Conservation (phyloP, 2,888 invertebrate species). For the Hybos culiciformis region DNA sequence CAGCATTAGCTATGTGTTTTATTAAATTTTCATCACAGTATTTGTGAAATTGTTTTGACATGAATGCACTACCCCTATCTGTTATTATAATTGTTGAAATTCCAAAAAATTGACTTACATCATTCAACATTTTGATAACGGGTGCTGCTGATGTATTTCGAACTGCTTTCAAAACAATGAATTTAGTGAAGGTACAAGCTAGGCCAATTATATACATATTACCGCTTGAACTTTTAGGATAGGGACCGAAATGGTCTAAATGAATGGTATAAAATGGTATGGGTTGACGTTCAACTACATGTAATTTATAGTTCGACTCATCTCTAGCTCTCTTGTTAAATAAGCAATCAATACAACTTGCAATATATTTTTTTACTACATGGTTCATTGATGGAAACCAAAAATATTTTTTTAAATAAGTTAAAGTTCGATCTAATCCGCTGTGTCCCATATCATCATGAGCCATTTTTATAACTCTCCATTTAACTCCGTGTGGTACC, state of each 20-base stretch:
- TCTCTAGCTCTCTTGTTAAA: constrained; percentile 22
- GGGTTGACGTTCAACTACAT: too few species aligned
- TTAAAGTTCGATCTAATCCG: constrained; percentile 6
- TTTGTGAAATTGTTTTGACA: constrained; percentile 14
- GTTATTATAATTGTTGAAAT: constrained; percentile 17
- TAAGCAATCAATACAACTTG: constrained; percentile 28
- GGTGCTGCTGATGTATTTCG: constrained; percentile 11
- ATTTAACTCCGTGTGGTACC: constrained; percentile 7
- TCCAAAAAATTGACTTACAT: constrained; percentile 17
- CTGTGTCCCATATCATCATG: constrained; percentile 12
- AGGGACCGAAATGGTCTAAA: constrained; percentile 12
- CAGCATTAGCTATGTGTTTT: constrained; percentile 17
- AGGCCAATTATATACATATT: constrained; percentile 11
- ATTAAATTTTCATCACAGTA: constrained; percentile 15
- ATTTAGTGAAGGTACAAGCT: constrained; percentile 13
- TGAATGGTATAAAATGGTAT: too few species aligned
- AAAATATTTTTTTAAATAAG: constrained; percentile 17
- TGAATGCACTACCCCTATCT: constrained; percentile 20
- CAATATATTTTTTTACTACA: constrained; percentile 20
- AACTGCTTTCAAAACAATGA: constrained; percentile 12
- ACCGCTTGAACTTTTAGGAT: constrained; percentile 7
- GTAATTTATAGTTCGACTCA: constrained; percentile 12
- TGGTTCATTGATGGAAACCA: constrained; percentile 22
- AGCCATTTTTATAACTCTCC: constrained; percentile 7
- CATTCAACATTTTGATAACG: constrained; percentile 11